Conservation (phyloP, 2,888 invertebrate genomes). For the Mycalesis mineus region DNA sequence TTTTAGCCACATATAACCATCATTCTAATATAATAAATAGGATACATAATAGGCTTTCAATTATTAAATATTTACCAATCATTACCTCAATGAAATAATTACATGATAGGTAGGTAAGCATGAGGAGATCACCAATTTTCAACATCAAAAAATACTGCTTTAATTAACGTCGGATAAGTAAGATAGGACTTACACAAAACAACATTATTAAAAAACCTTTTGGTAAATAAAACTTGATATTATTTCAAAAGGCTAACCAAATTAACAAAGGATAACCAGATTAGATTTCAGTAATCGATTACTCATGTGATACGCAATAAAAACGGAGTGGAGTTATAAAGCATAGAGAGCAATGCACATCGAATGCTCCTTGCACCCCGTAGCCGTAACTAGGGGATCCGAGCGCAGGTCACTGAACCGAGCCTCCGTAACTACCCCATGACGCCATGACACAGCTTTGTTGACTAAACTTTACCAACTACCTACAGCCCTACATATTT, state of each 20-base stretch:
- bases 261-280: background rate
- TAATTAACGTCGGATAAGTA: too few relatives aligned
- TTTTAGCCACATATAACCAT: too few relatives aligned
- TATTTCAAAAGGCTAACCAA: background rate
- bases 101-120: too few relatives aligned
- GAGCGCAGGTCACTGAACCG: conserved; percentile 67
- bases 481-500: background rate
- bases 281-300: background rate
- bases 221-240: too few relatives aligned
- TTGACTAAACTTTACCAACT: background rate
- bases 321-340: conserved; percentile 44
- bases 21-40: too few relatives aligned
- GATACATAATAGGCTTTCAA: too few relatives aligned
- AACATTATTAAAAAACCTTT: too few relatives aligned
- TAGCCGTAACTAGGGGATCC: conserved; percentile 54
- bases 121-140: too few relatives aligned
- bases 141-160: too few relatives aligned
- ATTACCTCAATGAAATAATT: too few relatives aligned
- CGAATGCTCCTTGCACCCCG: conserved; percentile 52
- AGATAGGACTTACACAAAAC: too few relatives aligned
- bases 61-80: too few relatives aligned
- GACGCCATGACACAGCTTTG: background rate
- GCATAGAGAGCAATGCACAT: conserved; percentile 22
- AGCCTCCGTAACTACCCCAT: conserved; percentile 27
- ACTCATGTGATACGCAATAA: background rate